A percentile compares a stretch with the other conserved stretches of the same genome.
Conservation (phyloP, 2,113 vertebrate genomes). For the Leptodactylus fuscus region DNA sequence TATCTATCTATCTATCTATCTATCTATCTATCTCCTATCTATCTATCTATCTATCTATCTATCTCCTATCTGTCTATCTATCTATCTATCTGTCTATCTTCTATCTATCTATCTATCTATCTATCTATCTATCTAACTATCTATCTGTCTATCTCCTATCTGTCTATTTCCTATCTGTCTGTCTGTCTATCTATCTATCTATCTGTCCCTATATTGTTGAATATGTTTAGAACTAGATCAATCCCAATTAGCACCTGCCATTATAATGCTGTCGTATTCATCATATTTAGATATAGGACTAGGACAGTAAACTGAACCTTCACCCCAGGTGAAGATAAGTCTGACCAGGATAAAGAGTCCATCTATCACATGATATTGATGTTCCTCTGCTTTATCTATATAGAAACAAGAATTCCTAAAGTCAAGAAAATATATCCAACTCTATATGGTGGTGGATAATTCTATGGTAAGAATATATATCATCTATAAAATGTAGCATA, state of each 20-base stretch:
- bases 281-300: not conserved
- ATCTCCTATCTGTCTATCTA: not conserved
- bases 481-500: not conserved
- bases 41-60: not conserved
- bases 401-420: constrained; percentile 44
- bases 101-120: not conserved
- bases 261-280: too few species aligned
- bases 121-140: not conserved
- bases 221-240: too few species aligned
- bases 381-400: not conserved
- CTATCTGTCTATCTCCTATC: not conserved
- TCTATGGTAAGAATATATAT: constrained; percentile 31
- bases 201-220: too few species aligned
- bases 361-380: not conserved
- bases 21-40: not conserved
- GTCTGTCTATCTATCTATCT: too few species aligned
- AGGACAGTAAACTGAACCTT: too few species aligned
- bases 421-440: constrained; percentile 35
- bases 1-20: not conserved
- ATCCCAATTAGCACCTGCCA: too few species aligned
- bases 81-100: too few species aligned
- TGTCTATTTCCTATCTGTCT: too few species aligned
- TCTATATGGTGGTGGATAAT: constrained; percentile 47
- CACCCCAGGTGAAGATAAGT: too few species aligned
- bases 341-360: too few species aligned